These are phyloP conservation scores for Villa cingulata DNA, from an alignment of 2,888 invertebrate genomes.

Conservation along the genomic window DNA sequence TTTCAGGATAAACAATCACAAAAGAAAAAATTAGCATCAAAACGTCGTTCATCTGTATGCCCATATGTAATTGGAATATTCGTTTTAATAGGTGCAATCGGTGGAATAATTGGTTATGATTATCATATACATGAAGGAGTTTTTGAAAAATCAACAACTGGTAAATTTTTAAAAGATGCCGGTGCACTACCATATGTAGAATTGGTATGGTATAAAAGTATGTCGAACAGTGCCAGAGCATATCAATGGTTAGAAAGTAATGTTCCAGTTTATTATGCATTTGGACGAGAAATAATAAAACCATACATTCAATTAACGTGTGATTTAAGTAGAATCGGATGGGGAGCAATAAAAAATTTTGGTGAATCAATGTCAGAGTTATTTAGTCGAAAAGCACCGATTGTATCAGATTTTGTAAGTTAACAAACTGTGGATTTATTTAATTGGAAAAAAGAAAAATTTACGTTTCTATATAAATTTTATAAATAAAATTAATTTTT, in stretches of 20 bases:
- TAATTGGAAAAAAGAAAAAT: constrained; percentile 6
- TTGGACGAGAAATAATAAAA: constrained; percentile 30
- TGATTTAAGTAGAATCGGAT: constrained; percentile 42
- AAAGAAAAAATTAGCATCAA: constrained; percentile 25
- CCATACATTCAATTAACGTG: constrained; percentile 49
- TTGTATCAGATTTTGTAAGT: constrained; percentile 42
- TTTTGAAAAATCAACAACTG: constrained; percentile 56
- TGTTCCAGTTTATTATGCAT: constrained; percentile 51
- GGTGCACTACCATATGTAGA: constrained; percentile 52
- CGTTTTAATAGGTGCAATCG: constrained; percentile 45
- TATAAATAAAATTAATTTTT: constrained; percentile 1
- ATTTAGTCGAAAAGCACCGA: constrained; percentile 41
- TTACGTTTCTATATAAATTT: constrained; percentile 10
- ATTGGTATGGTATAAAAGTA: constrained; percentile 45
- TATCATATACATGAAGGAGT: constrained; percentile 48
- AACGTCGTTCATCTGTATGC: constrained; percentile 38
- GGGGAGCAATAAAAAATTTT: constrained; percentile 39
- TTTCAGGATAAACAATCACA: constrained; percentile 9
- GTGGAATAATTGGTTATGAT: constrained; percentile 49
- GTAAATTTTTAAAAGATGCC: constrained; percentile 48
- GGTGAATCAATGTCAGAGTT: constrained; percentile 41
- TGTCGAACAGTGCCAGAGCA: constrained; percentile 46
- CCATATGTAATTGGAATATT: constrained; percentile 53
- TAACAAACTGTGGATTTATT: constrained; percentile 3
- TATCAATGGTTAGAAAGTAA: constrained; percentile 54